Percentiles rank a stretch among this genome's conserved stretches.
These are phyloP conservation scores for Trichonephila clavata DNA, from an alignment of 1,140 invertebrate species.

Conservation along the genomic window DNA sequence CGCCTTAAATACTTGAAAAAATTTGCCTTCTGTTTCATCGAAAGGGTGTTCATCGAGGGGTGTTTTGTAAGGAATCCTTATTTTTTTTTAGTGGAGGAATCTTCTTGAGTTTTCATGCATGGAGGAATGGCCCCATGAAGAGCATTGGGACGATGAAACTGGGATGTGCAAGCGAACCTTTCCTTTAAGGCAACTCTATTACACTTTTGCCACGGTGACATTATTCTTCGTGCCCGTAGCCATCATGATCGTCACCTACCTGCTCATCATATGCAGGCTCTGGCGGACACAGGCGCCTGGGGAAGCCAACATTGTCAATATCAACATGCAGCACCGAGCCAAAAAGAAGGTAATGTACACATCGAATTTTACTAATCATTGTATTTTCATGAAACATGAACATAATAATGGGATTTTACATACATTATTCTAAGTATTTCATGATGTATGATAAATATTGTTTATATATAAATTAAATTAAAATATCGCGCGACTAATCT, in stretches of 20 bases:
- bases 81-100: slow-evolving; percentile 78
- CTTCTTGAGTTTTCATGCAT: slow-evolving; percentile 76
- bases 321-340: slow-evolving; percentile 77
- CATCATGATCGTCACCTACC: slow-evolving; percentile 82
- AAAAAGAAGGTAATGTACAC: slow-evolving; percentile 78
- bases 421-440: too few species aligned
- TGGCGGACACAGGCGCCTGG: slow-evolving; percentile 79
- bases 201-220: slow-evolving; percentile 81
- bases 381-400: too few species aligned
- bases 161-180: slow-evolving; percentile 77
- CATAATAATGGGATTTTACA: too few species aligned
- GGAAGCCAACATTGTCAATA: slow-evolving; percentile 78
- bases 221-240: slow-evolving; percentile 83
- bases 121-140: slow-evolving; percentile 78
- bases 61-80: too few species aligned
- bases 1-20: too few species aligned
- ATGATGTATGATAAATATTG: too few species aligned
- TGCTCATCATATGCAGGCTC: slow-evolving; percentile 81
- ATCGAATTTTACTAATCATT: too few species aligned
- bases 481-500: too few species aligned
- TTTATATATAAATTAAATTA: too few species aligned
- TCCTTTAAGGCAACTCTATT: slow-evolving; percentile 80
- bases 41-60: too few species aligned
- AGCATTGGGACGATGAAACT: slow-evolving; percentile 72
- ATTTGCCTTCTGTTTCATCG: too few species aligned